Conservation (phyloP, 2,113 vertebrate species). For the Odocoileus virginianus region DNA sequence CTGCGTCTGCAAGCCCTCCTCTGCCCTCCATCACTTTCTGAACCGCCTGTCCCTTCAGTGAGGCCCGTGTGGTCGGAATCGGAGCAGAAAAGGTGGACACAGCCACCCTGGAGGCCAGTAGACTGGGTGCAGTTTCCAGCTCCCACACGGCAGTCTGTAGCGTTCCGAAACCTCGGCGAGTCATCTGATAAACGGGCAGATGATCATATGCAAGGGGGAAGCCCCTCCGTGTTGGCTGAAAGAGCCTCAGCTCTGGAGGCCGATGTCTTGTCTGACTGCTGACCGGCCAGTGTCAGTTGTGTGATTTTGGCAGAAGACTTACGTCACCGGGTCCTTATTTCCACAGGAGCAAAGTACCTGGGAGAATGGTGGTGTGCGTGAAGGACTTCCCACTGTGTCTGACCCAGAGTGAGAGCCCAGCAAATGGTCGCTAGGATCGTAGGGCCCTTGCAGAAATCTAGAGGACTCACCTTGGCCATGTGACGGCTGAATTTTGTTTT, state of each 20-base stretch:
- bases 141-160: fast-evolving
- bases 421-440: fast-evolving
- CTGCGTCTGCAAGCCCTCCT: background rate
- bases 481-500: background rate
- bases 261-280: background rate
- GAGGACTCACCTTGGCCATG: too few relatives aligned
- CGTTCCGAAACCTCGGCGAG: fast-evolving
- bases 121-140: background rate
- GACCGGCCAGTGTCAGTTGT: fast-evolving
- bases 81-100: too few relatives aligned
- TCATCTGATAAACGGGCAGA: background rate
- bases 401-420: fast-evolving
- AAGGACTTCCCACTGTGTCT: fast-evolving
- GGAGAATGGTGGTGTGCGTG: fast-evolving
- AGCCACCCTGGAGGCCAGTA: fast-evolving
- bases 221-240: fast-evolving
- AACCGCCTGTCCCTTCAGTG: background rate
- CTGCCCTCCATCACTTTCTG: fast-evolving
- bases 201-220: fast-evolving
- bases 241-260: background rate
- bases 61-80: fast-evolving
- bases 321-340: fast-evolving
- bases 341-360: background rate
- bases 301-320: background rate
- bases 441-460: background rate